Conservation (phyloP, 2,113 vertebrate genomes). For the Paramisgurnus dabryanus region DNA sequence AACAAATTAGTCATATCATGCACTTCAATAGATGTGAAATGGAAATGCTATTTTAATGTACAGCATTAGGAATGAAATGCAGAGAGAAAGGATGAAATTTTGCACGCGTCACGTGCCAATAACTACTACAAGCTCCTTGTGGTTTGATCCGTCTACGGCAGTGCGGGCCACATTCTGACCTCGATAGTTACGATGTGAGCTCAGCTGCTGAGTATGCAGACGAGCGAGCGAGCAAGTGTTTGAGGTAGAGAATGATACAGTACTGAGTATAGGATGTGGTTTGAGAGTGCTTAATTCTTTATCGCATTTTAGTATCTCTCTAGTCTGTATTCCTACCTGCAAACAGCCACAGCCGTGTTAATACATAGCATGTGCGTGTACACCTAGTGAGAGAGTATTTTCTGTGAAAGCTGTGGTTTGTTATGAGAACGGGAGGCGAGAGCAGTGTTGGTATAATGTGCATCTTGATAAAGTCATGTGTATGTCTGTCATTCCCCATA, state of each 20-base stretch:
- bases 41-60: not conserved
- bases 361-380: slow-evolving; percentile 1
- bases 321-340: slow-evolving; percentile 56
- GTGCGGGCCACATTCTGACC: slow-evolving; percentile 51
- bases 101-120: slow-evolving; percentile 20
- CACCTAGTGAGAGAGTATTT: slow-evolving; percentile 27
- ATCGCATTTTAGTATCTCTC: slow-evolving; percentile 43
- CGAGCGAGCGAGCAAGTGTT: not conserved
- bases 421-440: slow-evolving; percentile 50
- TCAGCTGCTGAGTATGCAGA: slow-evolving; percentile 32
- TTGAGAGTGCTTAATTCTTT: slow-evolving; percentile 13
- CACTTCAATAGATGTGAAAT: not conserved
- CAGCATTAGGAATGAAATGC: not conserved
- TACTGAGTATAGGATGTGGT: slow-evolving; percentile 55
- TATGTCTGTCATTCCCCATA: not conserved
- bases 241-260: slow-evolving; percentile 43
- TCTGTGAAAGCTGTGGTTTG: slow-evolving; percentile 52
- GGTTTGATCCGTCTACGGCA: slow-evolving; percentile 52
- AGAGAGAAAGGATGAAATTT: not conserved
- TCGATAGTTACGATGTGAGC: slow-evolving; percentile 44
- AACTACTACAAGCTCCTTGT: slow-evolving; percentile 44
- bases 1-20: not conserved
- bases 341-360: slow-evolving; percentile 40
- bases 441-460: slow-evolving; percentile 40
- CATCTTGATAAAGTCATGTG: slow-evolving; percentile 36